phyloP scores from a whole-genome alignment of 2,888 invertebrate species.

The Xestobium rufovillosum region DNA sequence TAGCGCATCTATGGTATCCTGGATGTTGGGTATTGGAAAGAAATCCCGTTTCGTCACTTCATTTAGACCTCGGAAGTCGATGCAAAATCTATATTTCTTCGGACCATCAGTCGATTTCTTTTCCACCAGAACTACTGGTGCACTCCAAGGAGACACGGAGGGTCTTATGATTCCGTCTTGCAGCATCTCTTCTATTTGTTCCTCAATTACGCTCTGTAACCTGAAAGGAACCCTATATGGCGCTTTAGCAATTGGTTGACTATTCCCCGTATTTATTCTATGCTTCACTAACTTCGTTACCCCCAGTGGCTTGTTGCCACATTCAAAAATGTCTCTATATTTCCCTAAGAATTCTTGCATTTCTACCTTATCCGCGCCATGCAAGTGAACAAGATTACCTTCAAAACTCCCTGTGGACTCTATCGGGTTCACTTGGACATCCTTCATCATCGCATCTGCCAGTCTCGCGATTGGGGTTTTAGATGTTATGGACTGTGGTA shows the following conservation, averaged over 20 bases:
- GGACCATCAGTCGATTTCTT: slow-evolving; percentile 14
- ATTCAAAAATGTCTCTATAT: slow-evolving; percentile 8
- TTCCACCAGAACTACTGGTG: no score
- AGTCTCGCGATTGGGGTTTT: not conserved
- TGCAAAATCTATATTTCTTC: slow-evolving; percentile 19
- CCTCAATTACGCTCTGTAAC: slow-evolving; percentile 10
- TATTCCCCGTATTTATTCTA: slow-evolving; percentile 1
- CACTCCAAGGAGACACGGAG: no score
- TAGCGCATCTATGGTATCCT: slow-evolving; percentile 20
- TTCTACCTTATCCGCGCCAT: slow-evolving; percentile 5
- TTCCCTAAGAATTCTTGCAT: slow-evolving; percentile 4
- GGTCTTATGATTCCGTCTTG: slow-evolving; percentile 23
- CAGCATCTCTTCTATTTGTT: slow-evolving; percentile 22
- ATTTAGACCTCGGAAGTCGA: slow-evolving; percentile 20
- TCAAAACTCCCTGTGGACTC: not conserved
- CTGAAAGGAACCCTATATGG: slow-evolving; percentile 18
- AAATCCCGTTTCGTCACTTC: slow-evolving; percentile 19
- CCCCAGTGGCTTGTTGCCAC: not conserved
- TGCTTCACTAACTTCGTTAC: slow-evolving; percentile 5
- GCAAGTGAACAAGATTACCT: slow-evolving; percentile 2
- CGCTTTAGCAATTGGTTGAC: slow-evolving; percentile 7
- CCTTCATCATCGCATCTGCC: not conserved
- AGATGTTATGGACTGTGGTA: not conserved
- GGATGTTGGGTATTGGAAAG: slow-evolving; percentile 20
- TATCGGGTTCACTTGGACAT: not conserved